phyloP scores from a whole-genome alignment of 2,113 vertebrate species.

The Calcarius ornatus region DNA sequence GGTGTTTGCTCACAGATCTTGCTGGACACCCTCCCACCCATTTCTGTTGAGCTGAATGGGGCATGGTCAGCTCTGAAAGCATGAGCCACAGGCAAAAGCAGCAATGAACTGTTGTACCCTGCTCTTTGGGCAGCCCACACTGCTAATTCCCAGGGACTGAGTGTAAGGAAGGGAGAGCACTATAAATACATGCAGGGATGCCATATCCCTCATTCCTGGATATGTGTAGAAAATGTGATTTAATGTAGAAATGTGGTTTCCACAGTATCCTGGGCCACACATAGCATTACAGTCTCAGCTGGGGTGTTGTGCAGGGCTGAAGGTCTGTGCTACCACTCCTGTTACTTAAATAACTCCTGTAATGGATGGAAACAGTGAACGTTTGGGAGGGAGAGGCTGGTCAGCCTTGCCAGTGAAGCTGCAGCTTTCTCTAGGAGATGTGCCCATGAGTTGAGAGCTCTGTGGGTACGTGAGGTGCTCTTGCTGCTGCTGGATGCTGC shows the following conservation, averaged over 20 bases:
- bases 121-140: background rate
- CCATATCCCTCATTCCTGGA: background rate
- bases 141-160: background rate
- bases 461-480: background rate
- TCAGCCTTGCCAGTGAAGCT: background rate
- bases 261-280: rapidly evolving
- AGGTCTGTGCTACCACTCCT: background rate
- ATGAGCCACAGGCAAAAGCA: background rate
- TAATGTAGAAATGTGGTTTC: background rate
- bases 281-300: background rate
- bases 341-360: background rate
- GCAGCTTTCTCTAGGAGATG: background rate
- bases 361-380: background rate
- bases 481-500: background rate
- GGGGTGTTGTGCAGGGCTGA: background rate
- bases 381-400: background rate
- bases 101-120: background rate
- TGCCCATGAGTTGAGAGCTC: background rate
- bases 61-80: background rate
- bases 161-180: background rate
- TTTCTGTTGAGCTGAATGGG: background rate
- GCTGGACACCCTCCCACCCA: background rate
- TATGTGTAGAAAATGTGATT: background rate
- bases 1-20: background rate
- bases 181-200: background rate